Base-by-base conservation (phyloP, 1,140 invertebrate genomes). In the Globodera ellingtonae region DNA sequence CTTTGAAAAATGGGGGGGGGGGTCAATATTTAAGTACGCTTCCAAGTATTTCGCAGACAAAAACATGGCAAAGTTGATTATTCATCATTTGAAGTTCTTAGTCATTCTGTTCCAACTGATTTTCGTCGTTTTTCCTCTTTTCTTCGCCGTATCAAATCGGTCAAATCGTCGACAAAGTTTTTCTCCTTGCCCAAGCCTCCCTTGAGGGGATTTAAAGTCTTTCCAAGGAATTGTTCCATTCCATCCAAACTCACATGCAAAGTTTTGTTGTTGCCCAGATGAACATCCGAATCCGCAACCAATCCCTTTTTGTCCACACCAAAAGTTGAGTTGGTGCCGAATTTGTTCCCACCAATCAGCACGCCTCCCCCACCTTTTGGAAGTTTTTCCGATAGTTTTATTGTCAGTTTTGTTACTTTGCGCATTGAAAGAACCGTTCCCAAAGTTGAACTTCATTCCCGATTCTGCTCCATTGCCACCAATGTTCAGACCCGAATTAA, bases 291-390 rank as follows among this genome's bases (percentile, higher is more conserved):
- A 46, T 79, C 47, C 21, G 78, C 75, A 44, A 47, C 62, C 15
- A 81, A 47, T 50, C 79, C 79, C 56, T 82, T 44, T 62, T 81
- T 81, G 62, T 75, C 79, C 21, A 80, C 79, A 3, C 79, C 79
- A 18, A 81, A 73, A 4, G 78, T 81, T 44, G 79, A 80, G 72
- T 81, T 81, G 65, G 67, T 56, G 18, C 79, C 79, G 71, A 66
- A 81, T 4, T 81, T 67, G 62, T 66, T 78, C 4, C 79, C 79
- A 10, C 79, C 59, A 2, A 81, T 48, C 56, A 81, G 65, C 21
- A 81, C 79, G 13, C 79, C 79, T 69, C 79, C 79, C 6, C 70
- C 65, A 44, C 74, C 78, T 79, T 10, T 72, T 69, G 69, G 50
- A 3, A 5, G 24, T 10, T 46, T 35, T 9, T 52, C 46, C 44